Evolutionary conservation across 2,113 vertebrate genomes (phyloP), one percentile per base, ranked within the genome.

Genomic region (Odobenus rosmarus): DNA sequence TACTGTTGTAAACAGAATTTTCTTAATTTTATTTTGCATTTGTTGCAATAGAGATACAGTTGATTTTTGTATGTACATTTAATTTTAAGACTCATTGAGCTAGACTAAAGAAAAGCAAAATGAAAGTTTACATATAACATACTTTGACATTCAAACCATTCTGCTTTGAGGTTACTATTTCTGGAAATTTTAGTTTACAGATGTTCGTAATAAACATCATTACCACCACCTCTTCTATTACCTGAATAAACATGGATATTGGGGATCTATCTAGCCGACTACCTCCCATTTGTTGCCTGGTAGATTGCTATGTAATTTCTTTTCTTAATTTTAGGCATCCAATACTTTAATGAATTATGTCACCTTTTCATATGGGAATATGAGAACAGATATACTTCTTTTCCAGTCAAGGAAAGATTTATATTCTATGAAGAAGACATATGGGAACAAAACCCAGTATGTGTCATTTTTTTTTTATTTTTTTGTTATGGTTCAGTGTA

Each of bases 361-460:
- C 92, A 97, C 74, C 95, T 97, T 98, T 97, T 97, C 96, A 93
- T 96, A 80, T 96, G 86, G 95, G 55, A 97, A 74, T 92, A 80
- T 97, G 96, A 97, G 93, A 96, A 91, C 95, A 97, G 72, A 97
- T 97, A 97, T 24, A 86, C 93, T 97, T 94, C 93, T 96, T 97
- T 97, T 93, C 94, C 97, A 97, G 88, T 97, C 95, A 97, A 98
- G 90, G 97, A 97, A 95, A 97, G 86, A 96, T 84, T 87, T 96
- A 80, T 98, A 97, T 96, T 97, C 92, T 97, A 21, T 97, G 93
- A 97, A 93, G 96, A 97, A 96, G 96, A 96, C 97, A 97, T 96
- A 96, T 91, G 79, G 97, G 90, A 97, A 96, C 95, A 96, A 96
- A 97, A 83, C 93, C 96, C 97, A 96, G 95, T 92, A 84, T 97